Evolutionary conservation across 2,888 invertebrate species (phyloP), one percentile per base, ranked within the genome.

Genomic region (Brassicogethes aeneus): DNA sequence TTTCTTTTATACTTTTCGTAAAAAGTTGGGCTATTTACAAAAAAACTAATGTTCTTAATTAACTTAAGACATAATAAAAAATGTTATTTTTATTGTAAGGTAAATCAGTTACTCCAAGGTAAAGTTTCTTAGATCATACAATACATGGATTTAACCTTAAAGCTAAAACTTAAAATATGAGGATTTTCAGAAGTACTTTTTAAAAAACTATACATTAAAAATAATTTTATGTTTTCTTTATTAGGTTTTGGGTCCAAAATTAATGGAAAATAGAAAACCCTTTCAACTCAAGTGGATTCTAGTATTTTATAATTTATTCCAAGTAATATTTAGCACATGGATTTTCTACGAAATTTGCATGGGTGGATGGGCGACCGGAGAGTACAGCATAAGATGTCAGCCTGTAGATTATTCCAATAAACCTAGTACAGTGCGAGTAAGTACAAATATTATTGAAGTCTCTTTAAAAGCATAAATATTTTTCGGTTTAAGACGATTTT

Each of bases 311-410:
- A 83, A 68, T 60, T 60, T 91, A 62, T 71, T 80, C 62, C 94
- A 94, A 87, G 90, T 93, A 57, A 58, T 88, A 57, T 86, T 94
- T 72, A 93, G 92, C 61, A 73, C 82, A 55, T 93, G 88, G 84
- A 76, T 91, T 55, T 92, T 92, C 70, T 84, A 86, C 70, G 84
- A 91, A 90, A 84, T 90, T 74, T 82, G 80, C 70, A 76, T 82
- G 75, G 80, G 85, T 67, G 94, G 94, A 70, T 95, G 94, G 94
- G 81, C 92, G 74, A 86, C 87, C 69, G 89, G 89, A 69, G 87
- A 88, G 70, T 95, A 95, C 82, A 92, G 84, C 76, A 83, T 86
- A 74, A 84, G 85, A 70, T 95, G 94, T 80, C 91, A 95, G 76
- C 93, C 93, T 63, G 93, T 94, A 71, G 91, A 94, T 80, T 89